These are phyloP conservation scores for Zeuzera pyrina DNA, from an alignment of 2,888 invertebrate species.

Conservation along the genomic window DNA sequence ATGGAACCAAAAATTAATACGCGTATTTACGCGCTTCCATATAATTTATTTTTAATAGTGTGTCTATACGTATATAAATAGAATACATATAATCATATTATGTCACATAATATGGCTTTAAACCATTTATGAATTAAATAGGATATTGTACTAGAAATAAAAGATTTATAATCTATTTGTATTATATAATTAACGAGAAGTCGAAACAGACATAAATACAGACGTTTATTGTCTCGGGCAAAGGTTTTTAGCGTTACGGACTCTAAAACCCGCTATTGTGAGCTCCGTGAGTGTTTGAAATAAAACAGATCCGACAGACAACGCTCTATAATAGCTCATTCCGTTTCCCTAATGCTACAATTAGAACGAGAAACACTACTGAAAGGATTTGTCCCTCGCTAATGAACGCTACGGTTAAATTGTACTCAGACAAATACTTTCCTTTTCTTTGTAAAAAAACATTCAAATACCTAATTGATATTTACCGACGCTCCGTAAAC, in stretches of 20 bases:
- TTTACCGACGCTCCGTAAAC: slow-evolving; percentile 29
- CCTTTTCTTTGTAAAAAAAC: slow-evolving; percentile 32
- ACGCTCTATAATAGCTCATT: slow-evolving; percentile 51
- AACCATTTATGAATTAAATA: too few relatives aligned
- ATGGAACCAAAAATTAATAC: too few relatives aligned
- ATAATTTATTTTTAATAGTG: too few relatives aligned
- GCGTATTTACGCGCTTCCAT: too few relatives aligned
- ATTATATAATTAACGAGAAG: too few relatives aligned
- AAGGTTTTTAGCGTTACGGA: slow-evolving; percentile 27
- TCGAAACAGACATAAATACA: slow-evolving; percentile 8
- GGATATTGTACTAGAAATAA: too few relatives aligned
- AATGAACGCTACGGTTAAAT: slow-evolving; percentile 54
- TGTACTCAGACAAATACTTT: slow-evolving; percentile 24
- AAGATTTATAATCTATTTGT: too few relatives aligned
- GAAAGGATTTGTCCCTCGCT: slow-evolving; percentile 57
- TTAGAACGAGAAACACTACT: slow-evolving; percentile 50
- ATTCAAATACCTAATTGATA: slow-evolving; percentile 35
- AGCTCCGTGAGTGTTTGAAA: slow-evolving; percentile 39
- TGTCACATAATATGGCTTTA: too few relatives aligned
- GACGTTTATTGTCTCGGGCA: slow-evolving; percentile 22
- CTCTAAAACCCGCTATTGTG: slow-evolving; percentile 32
- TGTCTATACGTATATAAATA: too few relatives aligned
- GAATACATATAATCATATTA: too few relatives aligned
- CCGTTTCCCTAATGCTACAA: slow-evolving; percentile 53
- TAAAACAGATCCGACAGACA: slow-evolving; percentile 42